Evolutionary conservation across 1,140 invertebrate species (phyloP).

Genomic region (Heliconius melpomene): DNA sequence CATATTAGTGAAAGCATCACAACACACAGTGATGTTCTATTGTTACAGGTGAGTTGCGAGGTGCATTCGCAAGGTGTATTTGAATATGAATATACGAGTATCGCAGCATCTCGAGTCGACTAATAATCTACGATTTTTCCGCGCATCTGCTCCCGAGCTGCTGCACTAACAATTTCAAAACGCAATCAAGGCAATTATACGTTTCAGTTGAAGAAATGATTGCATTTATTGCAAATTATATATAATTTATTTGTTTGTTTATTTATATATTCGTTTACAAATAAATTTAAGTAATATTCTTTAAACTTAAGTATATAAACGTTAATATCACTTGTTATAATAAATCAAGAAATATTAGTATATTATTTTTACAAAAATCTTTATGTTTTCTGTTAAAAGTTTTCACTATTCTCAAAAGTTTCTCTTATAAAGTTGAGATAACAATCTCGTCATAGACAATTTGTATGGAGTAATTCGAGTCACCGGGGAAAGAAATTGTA

Average conservation of each 20-base stretch:
- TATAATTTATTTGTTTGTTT: neutral
- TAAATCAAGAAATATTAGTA: neutral
- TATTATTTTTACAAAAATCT: neutral
- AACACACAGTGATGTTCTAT: slow-evolving; percentile 25
- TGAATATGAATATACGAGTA: slow-evolving; percentile 72
- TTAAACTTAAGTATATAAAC: neutral
- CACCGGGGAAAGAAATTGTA: slow-evolving; percentile 52
- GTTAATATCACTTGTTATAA: neutral
- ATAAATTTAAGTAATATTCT: neutral
- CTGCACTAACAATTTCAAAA: slow-evolving; percentile 38
- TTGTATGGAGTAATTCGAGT: slow-evolving; percentile 65
- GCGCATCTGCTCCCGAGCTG: slow-evolving; percentile 58
- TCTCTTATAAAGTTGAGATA: slow-evolving; percentile 57
- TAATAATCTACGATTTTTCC: slow-evolving; percentile 78
- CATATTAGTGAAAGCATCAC: slow-evolving; percentile 25
- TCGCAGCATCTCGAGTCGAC: slow-evolving; percentile 58
- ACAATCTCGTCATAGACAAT: slow-evolving; percentile 59
- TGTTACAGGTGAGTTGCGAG: slow-evolving; percentile 56
- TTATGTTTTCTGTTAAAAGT: slow-evolving; percentile 1
- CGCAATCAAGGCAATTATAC: slow-evolving; percentile 46
- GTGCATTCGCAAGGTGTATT: slow-evolving; percentile 64
- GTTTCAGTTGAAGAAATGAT: slow-evolving; percentile 48
- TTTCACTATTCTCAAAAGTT: slow-evolving; percentile 8
- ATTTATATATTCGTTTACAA: neutral
- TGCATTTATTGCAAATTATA: slow-evolving; percentile 7